A percentile compares a stretch with the other conserved stretches of the same genome.
phyloP scores from a whole-genome alignment of 1,140 invertebrate species.

The Conus ventricosus region DNA sequence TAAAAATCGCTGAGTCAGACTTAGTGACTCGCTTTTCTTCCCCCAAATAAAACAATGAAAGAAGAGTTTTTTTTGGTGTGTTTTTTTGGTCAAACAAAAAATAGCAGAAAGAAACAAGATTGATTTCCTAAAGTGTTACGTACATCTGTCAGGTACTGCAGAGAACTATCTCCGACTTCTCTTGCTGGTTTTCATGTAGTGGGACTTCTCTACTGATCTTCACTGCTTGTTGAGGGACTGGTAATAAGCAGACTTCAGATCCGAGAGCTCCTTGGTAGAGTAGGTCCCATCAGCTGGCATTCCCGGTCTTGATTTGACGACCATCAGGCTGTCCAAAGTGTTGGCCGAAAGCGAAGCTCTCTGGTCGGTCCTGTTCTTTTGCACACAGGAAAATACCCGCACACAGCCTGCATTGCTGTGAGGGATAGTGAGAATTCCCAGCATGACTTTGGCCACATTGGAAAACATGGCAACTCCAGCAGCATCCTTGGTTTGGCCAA shows the following conservation, averaged over 20 bases:
- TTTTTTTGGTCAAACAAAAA: too few relatives aligned
- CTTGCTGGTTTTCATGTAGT: too few relatives aligned
- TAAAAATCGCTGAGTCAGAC: too few relatives aligned
- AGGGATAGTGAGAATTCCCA: constrained; percentile 43
- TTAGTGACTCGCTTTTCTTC: too few relatives aligned
- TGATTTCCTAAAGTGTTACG: too few relatives aligned
- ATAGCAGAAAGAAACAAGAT: too few relatives aligned
- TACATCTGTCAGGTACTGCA: too few relatives aligned
- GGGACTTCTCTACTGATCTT: not conserved
- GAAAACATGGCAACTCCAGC: constrained; percentile 18
- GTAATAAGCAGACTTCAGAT: constrained; percentile 42
- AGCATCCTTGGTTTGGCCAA: constrained; percentile 34
- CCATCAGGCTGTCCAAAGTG: constrained; percentile 34
- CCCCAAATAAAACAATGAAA: too few relatives aligned
- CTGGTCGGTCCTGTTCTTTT: constrained; percentile 45
- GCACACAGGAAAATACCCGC: constrained; percentile 39
- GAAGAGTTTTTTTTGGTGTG: too few relatives aligned
- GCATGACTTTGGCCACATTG: constrained; percentile 42
- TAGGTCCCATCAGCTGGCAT: constrained; percentile 7
- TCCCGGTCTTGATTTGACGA: constrained; percentile 35
- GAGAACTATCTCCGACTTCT: too few relatives aligned
- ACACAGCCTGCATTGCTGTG: constrained; percentile 51
- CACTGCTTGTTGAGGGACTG: constrained; percentile 22
- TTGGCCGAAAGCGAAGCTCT: constrained; percentile 31
- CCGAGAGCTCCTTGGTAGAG: constrained; percentile 22